Conservation (phyloP, 1,140 invertebrate species). For the Drosophila paulistorum region DNA sequence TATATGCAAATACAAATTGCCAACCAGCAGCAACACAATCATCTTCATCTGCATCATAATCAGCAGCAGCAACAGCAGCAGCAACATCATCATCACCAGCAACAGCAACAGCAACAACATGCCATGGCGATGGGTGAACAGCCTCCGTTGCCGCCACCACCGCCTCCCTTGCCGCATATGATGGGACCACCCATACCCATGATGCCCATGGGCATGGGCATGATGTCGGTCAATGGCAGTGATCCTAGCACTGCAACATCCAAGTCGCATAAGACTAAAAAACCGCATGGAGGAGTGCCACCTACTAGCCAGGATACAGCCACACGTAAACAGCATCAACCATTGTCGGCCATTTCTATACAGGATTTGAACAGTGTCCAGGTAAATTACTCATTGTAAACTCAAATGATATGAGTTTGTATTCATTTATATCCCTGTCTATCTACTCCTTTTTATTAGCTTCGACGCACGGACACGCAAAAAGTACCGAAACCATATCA, state of each 20-base stretch:
- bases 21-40: conserved; percentile 66
- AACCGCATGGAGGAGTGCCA: conserved; percentile 70
- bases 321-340: conserved; percentile 86
- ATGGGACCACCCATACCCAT: conserved; percentile 83
- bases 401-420: too few relatives aligned
- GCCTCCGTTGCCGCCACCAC: conserved; percentile 82
- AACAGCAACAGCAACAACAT: conserved; percentile 48
- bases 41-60: conserved; percentile 42
- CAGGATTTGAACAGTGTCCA: conserved; percentile 93
- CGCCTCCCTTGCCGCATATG: conserved; percentile 84
- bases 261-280: conserved; percentile 68
- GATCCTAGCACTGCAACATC: conserved; percentile 42
- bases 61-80: conserved; percentile 81
- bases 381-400: conserved; percentile 53
- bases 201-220: conserved; percentile 39
- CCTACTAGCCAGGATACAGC: conserved; percentile 84
- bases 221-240: conserved; percentile 41
- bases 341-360: conserved; percentile 92
- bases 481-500: conserved; percentile 91
- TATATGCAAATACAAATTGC: conserved; percentile 82
- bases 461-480: conserved; percentile 90
- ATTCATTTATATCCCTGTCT: neutral
- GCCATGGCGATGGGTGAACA: conserved; percentile 65
- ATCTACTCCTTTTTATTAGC: conserved; percentile 55
- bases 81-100: conserved; percentile 49